Base-by-base conservation (phyloP, 2,113 vertebrate species). In the Motacilla alba region DNA sequence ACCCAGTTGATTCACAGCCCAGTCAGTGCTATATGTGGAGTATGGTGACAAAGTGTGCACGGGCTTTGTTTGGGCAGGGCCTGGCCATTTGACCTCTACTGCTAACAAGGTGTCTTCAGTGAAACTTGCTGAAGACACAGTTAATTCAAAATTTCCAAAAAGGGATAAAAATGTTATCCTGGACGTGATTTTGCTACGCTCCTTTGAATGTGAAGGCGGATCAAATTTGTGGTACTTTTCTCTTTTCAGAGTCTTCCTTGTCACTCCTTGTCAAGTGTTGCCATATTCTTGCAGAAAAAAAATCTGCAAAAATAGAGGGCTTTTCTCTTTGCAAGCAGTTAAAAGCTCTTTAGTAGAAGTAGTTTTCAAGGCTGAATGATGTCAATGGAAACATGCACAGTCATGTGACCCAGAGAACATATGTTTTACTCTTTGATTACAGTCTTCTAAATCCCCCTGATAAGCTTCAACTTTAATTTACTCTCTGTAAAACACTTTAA, bases 361-460 rank as follows among this genome's bases (percentile, higher is more conserved):
- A 47, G 19, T 58, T 82, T 81, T 70, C 19, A 55, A 79, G 72
- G 39, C 13, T 75, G 44, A n/a, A n/a, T 27, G 11, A 69, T 66
- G 27, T 46, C 13, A 79, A 10, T 16, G 17, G 35, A 13, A 83
- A 26, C 10, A 21, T 24, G 6, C 5, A 13, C 3, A 79, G 39
- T 11, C 24, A 9, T 24, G 19, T 49, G 22, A n/a, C 10, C 3
- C 14, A n/a, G 10, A 70, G 8, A 2, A 43, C 0, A 0, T 11
- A 27, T 8, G 7, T 82, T 60, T 73, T 56, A 55, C 11, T 62
- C 5, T 53, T 72, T 43, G 6, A 22, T n/a, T 58, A 8, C 4
- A 47, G 8, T 50, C 28, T 78, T 88, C 52, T 76, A 68, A 67
- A 73, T 59, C 9, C 4, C 7, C 72, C 21, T 69, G 33, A 74